phyloP scores from a whole-genome alignment of 92 coral and sea anemone species.

The Paragorgia papillata region DNA sequence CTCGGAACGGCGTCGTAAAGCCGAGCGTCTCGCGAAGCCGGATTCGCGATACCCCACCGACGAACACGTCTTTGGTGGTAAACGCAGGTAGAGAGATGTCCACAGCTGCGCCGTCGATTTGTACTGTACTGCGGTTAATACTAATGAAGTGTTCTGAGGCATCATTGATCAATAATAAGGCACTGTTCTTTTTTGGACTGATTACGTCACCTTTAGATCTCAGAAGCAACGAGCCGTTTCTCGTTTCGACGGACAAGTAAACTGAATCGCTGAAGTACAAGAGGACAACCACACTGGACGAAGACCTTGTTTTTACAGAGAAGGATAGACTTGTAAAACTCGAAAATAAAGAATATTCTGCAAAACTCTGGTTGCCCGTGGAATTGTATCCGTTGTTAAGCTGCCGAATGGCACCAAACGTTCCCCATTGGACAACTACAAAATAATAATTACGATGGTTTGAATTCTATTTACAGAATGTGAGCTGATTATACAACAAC shows the following conservation, averaged over 20 bases:
- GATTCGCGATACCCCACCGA: constrained; percentile 75
- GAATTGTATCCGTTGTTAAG: constrained; percentile 56
- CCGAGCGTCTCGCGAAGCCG: constrained; percentile 32
- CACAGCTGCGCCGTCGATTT: constrained; percentile 58
- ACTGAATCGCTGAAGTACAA: background rate
- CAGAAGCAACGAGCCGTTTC: constrained; percentile 58
- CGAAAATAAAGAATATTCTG: constrained; percentile 62
- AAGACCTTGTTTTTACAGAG: constrained; percentile 75
- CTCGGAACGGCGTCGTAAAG: constrained; percentile 66
- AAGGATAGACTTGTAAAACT: constrained; percentile 65
- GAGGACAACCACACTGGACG: constrained; percentile 46
- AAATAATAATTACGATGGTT: background rate
- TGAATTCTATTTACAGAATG: too few relatives aligned
- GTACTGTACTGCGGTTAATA: constrained; percentile 52
- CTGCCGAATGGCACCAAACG: constrained; percentile 85
- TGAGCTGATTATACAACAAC: too few relatives aligned
- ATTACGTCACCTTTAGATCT: constrained; percentile 47
- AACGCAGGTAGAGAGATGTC: constrained; percentile 34
- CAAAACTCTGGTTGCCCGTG: constrained; percentile 66
- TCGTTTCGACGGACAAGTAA: constrained; percentile 5
- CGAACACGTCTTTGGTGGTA: constrained; percentile 51
- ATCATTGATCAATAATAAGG: constrained; percentile 49
- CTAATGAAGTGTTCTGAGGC: constrained; percentile 69
- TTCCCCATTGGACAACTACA: constrained; percentile 72
- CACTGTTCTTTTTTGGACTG: constrained; percentile 43